A percentile compares a stretch with the other conserved stretches of the same genome.
Conservation (phyloP, 2,113 vertebrate species). For the Brachypteracias leptosomus region DNA sequence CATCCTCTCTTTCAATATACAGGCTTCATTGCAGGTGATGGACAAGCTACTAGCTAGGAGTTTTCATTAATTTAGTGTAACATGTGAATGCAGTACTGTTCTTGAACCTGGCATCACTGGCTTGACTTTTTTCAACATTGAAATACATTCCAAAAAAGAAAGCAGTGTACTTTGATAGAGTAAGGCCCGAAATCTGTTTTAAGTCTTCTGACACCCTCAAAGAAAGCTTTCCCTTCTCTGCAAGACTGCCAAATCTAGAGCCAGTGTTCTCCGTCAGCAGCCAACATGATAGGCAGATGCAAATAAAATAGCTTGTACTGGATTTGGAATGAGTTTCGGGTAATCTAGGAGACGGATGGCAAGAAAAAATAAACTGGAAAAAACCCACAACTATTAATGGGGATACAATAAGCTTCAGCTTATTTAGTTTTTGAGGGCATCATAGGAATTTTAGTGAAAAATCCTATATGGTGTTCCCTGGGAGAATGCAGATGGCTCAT, state of each 20-base stretch:
- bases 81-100: background rate
- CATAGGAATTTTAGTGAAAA: background rate
- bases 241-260: background rate
- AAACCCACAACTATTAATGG: background rate
- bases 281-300: background rate
- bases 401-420: fast-evolving
- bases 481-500: background rate
- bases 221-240: background rate
- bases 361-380: background rate
- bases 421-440: background rate
- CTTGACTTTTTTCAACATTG: background rate
- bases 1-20: background rate
- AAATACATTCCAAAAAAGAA: background rate
- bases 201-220: background rate
- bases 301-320: background rate
- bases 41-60: background rate
- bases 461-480: background rate
- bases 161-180: background rate
- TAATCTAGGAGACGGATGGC: background rate
- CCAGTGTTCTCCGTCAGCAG: background rate
- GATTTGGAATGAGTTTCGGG: background rate
- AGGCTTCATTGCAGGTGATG: background rate
- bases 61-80: background rate
- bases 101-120: background rate
- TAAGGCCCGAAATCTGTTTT: background rate